phyloP scores from a whole-genome alignment of 2,888 invertebrate species.

The Pterobdella sp. region DNA sequence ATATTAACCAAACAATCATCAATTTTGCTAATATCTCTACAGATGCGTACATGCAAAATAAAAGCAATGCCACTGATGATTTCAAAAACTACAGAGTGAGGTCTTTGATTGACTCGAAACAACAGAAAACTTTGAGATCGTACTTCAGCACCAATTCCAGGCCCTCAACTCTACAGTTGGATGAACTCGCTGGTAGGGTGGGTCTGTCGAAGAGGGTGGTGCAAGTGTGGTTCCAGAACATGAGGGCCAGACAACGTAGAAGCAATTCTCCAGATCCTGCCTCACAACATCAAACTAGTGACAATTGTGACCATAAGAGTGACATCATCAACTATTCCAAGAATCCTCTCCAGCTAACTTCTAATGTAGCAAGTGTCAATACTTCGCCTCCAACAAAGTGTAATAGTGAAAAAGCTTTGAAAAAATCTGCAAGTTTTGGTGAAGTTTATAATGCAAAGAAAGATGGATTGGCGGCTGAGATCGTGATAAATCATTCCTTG shows the following conservation, averaged over 20 bases:
- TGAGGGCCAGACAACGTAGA: conserved; percentile 65
- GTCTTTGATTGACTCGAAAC: conserved; percentile 87
- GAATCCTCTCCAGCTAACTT: neutral
- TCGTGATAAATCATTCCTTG: neutral
- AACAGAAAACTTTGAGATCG: conserved; percentile 76
- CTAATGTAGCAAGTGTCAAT: neutral
- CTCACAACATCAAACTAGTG: conserved; percentile 31
- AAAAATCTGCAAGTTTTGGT: neutral
- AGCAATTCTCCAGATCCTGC: conserved; percentile 38
- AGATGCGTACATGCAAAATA: neutral
- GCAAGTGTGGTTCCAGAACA: conserved; percentile 77
- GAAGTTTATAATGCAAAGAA: neutral
- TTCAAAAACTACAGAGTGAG: conserved; percentile 77
- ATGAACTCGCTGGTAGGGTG: conserved; percentile 74
- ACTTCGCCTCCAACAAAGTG: neutral
- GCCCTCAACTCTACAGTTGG: conserved; percentile 86
- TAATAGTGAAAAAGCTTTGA: no score
- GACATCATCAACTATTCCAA: neutral
- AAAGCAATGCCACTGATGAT: neutral
- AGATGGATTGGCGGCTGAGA: neutral
- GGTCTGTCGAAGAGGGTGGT: conserved; percentile 91
- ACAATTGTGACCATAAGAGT: neutral
- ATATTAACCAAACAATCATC: no score
- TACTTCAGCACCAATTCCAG: conserved; percentile 82
- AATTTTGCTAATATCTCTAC: no score